phyloP scores from a whole-genome alignment of 2,113 vertebrate species.

The Chaenocephalus aceratus region DNA sequence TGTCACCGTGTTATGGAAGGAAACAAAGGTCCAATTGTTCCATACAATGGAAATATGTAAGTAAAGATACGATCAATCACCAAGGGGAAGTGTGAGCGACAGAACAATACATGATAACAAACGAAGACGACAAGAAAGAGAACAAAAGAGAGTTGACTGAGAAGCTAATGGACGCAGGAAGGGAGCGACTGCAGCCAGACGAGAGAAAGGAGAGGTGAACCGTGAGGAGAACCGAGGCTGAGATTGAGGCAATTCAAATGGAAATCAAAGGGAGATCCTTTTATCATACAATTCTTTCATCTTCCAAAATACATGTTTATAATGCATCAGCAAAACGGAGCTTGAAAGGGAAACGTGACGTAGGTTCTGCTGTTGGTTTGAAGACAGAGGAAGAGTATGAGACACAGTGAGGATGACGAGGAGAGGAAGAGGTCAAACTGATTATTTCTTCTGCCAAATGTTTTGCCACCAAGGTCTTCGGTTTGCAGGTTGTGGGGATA shows the following conservation, averaged over 20 bases:
- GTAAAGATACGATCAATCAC: neutral
- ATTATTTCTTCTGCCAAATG: neutral
- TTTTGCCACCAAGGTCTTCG: neutral
- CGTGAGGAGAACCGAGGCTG: constrained; percentile 41
- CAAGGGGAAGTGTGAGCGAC: neutral
- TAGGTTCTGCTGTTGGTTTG: constrained; percentile 29
- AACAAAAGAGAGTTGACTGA: constrained; percentile 18
- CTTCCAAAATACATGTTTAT: constrained; percentile 62
- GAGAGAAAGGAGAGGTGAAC: constrained; percentile 50
- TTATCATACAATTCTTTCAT: constrained; percentile 74
- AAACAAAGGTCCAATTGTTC: too few species aligned
- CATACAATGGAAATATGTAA: too few species aligned
- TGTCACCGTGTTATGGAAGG: too few species aligned
- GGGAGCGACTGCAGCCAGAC: constrained; percentile 20
- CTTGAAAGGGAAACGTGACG: constrained; percentile 2
- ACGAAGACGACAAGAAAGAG: neutral
- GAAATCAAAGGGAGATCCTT: constrained; percentile 67
- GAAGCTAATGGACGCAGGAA: neutral
- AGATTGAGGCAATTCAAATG: constrained; percentile 64
- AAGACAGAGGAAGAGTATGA: neutral
- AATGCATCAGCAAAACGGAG: constrained; percentile 46
- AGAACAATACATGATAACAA: neutral
- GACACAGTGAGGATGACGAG: constrained; percentile 7
- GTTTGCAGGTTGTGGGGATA: neutral
- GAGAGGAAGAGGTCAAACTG: neutral